Base-by-base conservation (phyloP, 2,113 vertebrate genomes). In the Ageneiosus marmoratus region DNA sequence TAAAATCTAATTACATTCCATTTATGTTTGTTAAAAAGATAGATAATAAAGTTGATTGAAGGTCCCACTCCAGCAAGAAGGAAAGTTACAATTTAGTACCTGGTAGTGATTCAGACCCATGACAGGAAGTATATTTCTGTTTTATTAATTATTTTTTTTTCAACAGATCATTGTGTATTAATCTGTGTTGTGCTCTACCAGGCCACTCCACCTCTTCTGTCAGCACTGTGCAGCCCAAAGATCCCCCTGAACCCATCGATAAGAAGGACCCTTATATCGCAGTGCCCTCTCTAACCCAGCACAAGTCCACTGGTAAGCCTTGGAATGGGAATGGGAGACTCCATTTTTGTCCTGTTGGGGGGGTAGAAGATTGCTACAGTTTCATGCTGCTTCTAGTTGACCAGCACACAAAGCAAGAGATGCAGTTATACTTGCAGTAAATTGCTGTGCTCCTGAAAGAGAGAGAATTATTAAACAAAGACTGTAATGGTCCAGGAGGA, bases 251-350 rank as follows among this genome's bases (percentile, higher is more conserved):
- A 89, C 95, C 95, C 92, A 94, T 95, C 86, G 98, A 96, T 95
- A 96, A 95, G 94, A 96, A 94, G 92, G 97, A 99, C 90, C 95
- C 96, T 89, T 96, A 96, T 93, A 93, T 97, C 92, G 96, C 96
- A 77, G 95, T 96, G 90, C 96, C 98, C 92, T 97, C 97, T 92
- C 95, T 97, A 96, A 97, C 96, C 93, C 96, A 96, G 92, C 96
- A 96, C 85, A 96, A 97, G 94, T 95, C 95, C 93, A 96, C 96
- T 95, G 98, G 98, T 99, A 99, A 99, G 98, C 97, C 98, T 98
- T 97, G 97, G 97, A 98, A 96, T 94, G 89, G 88, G 91, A 89
- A 96, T 94, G 89, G 88, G 91, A 89, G 89, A 88, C 90, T 87
- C 89, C 92, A 82, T 88, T 81, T 82, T 79, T 90, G 88, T 92